Percentiles rank a stretch among this genome's conserved stretches.
Conservation (phyloP, 2,113 vertebrate genomes). For the Prolemur simus region DNA sequence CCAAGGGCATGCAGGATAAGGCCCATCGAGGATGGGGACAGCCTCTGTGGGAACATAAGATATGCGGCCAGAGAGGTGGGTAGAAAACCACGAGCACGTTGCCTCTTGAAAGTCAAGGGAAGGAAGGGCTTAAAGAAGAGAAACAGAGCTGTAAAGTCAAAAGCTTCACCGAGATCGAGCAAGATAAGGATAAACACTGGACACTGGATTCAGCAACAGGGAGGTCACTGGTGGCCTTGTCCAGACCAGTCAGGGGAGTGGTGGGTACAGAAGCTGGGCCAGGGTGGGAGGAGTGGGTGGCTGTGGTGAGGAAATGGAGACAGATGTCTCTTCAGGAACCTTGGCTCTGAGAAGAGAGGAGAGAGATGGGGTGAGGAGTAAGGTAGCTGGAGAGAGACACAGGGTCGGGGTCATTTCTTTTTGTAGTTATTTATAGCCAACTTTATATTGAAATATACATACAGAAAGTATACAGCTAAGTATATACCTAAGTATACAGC, state of each 20-base stretch:
- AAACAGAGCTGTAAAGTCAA: conserved; percentile 8
- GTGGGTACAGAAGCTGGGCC: not conserved
- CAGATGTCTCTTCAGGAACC: conserved; percentile 44
- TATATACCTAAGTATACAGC: not conserved
- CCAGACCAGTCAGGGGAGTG: not conserved
- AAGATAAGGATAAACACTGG: conserved; percentile 16
- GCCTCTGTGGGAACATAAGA: not conserved
- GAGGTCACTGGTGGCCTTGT: conserved; percentile 28
- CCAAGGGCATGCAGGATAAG: not conserved
- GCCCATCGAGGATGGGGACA: not conserved
- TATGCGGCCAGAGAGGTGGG: not conserved
- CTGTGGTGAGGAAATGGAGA: conserved; percentile 27
- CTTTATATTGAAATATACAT: conserved; percentile 8
- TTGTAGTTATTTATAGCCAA: conserved; percentile 16
- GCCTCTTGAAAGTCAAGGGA: conserved; percentile 36
- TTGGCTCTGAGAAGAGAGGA: not conserved
- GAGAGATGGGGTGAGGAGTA: not conserved
- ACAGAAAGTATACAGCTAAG: not conserved
- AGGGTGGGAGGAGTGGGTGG: not conserved
- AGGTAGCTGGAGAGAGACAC: not conserved
- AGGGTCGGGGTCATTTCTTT: not conserved
- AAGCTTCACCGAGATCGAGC: conserved; percentile 33
- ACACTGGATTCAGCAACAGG: not conserved
- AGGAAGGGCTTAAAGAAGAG: conserved; percentile 44
- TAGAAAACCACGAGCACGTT: not conserved